Evolutionary conservation across 2,888 invertebrate genomes (phyloP), one percentile per base, ranked within the genome.

Genomic region (Gandaritis pyraliata): DNA sequence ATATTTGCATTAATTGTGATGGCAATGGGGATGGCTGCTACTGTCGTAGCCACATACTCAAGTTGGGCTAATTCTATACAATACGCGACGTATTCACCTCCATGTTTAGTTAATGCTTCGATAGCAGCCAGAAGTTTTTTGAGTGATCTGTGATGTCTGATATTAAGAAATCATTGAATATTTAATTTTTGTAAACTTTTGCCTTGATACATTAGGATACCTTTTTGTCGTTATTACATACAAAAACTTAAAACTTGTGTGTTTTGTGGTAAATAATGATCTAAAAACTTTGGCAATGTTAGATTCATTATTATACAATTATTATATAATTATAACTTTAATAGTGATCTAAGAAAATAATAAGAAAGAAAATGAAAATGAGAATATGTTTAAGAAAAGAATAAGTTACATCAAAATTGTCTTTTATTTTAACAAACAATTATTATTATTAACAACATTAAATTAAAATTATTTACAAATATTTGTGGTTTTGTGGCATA

Each of bases 41-140:
- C 96, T 0, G 72, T 94, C 1, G 89, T 94, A 0, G 94, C 96
- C 0, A 96, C 96, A 0, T 96, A 95, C 74, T 94, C 95, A 3
- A 96, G 96, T 85, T 86, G 96, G 76, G 86, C 93, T 12, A 94
- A 94, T 76, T 94, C 95, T 0, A 88, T 95, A 12, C 86, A 88
- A 47, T 95, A 94, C 48, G 94, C 95, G 0, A 92, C 92, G 41
- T 96, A 95, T 71, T 94, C 95, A 45, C 95, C 95, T 29, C 96
- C 96, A 1, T 97, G 96, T 84, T 91, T 96, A 68, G 82, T 94
- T 38, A 96, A 96, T 75, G 89, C 94, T 0, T 93, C 93, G 0
- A 81, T 81, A 3, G 92, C 92, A 0, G 91, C 92, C 0, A 77
- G 86, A 23, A 85, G 80, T 57, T 89, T 90, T 53, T 64, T 62